These are phyloP conservation scores for Butastur rufipennis DNA, from an alignment of 2,113 vertebrate species.

Conservation along the genomic window DNA sequence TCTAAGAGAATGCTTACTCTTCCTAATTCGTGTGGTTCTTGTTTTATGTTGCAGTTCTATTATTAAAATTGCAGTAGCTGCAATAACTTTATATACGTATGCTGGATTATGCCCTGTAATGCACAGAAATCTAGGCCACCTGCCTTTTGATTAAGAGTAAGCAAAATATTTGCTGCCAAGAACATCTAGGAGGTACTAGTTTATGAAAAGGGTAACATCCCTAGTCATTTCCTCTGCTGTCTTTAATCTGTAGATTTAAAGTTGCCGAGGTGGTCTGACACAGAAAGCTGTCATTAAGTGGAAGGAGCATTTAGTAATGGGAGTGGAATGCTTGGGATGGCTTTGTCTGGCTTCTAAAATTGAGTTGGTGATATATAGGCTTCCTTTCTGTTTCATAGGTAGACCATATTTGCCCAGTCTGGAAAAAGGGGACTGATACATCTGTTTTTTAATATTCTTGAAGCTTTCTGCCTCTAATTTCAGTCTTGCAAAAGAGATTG, in stretches of 20 bases:
- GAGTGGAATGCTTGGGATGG: neutral
- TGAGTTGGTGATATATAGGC: neutral
- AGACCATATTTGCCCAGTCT: neutral
- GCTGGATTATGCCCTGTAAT: neutral
- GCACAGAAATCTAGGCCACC: neutral
- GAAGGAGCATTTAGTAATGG: neutral
- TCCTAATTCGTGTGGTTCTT: neutral
- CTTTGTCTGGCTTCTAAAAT: neutral
- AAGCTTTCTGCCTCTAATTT: neutral
- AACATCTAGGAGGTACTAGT: neutral
- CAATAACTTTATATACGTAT: neutral
- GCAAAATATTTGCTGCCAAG: slow-evolving; percentile 1
- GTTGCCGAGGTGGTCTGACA: neutral
- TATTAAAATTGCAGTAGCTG: neutral
- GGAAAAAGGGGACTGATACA: neutral
- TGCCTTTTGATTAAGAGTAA: neutral
- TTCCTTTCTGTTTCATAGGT: neutral
- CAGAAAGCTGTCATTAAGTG: neutral
- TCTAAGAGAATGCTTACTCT: neutral
- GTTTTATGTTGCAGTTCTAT: neutral
- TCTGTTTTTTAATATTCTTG: neutral
- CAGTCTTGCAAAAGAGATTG: neutral
- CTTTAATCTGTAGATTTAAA: neutral
- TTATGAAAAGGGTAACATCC: neutral
- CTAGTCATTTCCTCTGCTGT: neutral